Percentiles rank a stretch among this genome's conserved stretches.
phyloP scores from a whole-genome alignment of 2,113 vertebrate genomes.

The Mystacornis crossleyi region DNA sequence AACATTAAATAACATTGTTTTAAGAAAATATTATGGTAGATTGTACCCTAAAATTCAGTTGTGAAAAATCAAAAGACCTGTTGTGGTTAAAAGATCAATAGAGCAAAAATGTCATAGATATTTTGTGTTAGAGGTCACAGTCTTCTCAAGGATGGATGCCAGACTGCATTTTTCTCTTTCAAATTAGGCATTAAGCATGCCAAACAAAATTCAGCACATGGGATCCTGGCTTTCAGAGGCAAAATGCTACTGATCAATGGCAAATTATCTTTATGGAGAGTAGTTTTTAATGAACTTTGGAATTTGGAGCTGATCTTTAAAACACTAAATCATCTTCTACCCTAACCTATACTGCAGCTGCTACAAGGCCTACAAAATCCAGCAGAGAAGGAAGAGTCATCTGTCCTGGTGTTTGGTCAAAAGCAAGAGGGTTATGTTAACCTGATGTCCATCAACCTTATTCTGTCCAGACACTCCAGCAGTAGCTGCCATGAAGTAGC shows the following conservation, averaged over 20 bases:
- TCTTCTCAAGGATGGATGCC: neutral
- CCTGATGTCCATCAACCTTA: neutral
- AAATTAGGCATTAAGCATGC: neutral
- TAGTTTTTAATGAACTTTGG: neutral
- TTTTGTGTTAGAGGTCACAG: neutral
- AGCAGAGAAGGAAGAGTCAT: neutral
- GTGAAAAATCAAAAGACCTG: no score
- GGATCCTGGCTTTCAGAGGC: neutral
- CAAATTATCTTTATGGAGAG: neutral
- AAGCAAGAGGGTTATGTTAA: neutral
- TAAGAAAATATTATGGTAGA: neutral
- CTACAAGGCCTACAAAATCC: neutral
- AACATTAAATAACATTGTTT: neutral
- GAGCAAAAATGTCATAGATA: neutral
- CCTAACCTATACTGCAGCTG: neutral
- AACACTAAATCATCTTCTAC: neutral
- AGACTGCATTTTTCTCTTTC: neutral
- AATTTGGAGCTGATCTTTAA: neutral
- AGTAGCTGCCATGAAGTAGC: neutral
- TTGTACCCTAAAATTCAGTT: no score
- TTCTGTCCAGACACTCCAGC: neutral
- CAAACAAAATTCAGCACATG: neutral
- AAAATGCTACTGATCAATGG: neutral
- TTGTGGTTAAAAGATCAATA: neutral
- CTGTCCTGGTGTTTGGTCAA: neutral